Conservation (phyloP, 2,113 vertebrate genomes). For the Fregetta grallaria region DNA sequence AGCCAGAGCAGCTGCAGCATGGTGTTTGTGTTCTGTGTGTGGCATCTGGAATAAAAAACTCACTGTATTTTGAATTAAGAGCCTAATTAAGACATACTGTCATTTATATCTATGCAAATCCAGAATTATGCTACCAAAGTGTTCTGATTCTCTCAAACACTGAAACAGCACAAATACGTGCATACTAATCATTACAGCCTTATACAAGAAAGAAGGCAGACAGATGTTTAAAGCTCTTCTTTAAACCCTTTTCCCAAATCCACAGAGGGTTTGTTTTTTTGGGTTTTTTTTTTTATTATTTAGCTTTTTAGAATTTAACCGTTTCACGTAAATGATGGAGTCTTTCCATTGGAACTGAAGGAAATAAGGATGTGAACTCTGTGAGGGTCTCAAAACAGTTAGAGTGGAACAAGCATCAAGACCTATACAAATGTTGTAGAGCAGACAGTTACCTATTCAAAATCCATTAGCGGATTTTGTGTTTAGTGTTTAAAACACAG, state of each 20-base stretch:
- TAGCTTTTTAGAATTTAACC: not conserved
- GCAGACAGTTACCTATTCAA: not conserved
- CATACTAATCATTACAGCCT: not conserved
- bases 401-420: not conserved
- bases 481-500: not conserved
- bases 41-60: not conserved
- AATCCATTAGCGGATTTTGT: not conserved
- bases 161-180: not conserved
- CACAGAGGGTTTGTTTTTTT: not conserved
- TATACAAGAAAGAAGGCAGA: not conserved
- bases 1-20: not conserved
- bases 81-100: not conserved
- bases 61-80: not conserved
- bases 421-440: not conserved
- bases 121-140: not conserved
- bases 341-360: not conserved
- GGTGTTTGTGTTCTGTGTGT: not conserved
- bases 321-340: not conserved
- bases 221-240: not conserved
- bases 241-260: not conserved
- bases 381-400: not conserved
- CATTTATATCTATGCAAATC: not conserved
- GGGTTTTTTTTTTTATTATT: not conserved
- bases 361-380: not conserved
- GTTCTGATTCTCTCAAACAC: not conserved